phyloP scores from a whole-genome alignment of 2,888 invertebrate species.

The Chydorus sphaericus region DNA sequence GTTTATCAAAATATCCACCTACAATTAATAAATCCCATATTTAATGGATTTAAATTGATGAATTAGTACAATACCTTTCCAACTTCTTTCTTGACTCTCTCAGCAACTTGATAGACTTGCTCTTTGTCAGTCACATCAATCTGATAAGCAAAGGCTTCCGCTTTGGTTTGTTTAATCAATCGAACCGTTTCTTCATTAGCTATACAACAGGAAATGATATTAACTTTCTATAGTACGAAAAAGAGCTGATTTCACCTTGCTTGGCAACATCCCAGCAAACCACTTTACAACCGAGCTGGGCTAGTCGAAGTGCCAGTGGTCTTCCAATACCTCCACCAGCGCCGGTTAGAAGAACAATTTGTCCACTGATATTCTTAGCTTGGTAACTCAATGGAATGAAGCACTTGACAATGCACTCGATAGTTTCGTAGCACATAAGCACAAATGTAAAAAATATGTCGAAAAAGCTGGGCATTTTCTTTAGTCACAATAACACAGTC shows the following conservation, averaged over 20 bases:
- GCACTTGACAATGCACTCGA: conserved; percentile 38
- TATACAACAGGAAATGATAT: too few species aligned
- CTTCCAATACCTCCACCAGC: conserved; percentile 79
- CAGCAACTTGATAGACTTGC: conserved; percentile 61
- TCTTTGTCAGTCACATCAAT: conserved; percentile 69
- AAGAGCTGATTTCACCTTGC: too few species aligned
- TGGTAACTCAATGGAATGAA: conserved; percentile 37
- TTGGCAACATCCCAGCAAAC: conserved; percentile 80
- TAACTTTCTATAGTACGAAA: too few species aligned
- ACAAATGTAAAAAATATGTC: too few species aligned
- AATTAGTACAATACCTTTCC: conserved; percentile 58
- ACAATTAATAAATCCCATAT: conserved; percentile 19
- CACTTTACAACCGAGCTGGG: conserved; percentile 56
- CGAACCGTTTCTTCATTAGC: conserved; percentile 67
- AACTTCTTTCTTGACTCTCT: conserved; percentile 55
- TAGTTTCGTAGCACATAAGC: too few species aligned
- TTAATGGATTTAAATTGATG: too few species aligned
- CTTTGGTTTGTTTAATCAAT: conserved; percentile 44
- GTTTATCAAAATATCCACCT: conserved; percentile 75
- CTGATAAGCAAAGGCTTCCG: conserved; percentile 58
- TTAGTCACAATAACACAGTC: too few species aligned
- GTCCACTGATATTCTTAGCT: conserved; percentile 54
- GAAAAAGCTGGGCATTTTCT: too few species aligned
- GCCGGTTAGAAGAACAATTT: conserved; percentile 72
- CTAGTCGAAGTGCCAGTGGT: conserved; percentile 55